Base-by-base conservation (phyloP, 2,113 vertebrate species). In the Aldabrachelys gigantea region DNA sequence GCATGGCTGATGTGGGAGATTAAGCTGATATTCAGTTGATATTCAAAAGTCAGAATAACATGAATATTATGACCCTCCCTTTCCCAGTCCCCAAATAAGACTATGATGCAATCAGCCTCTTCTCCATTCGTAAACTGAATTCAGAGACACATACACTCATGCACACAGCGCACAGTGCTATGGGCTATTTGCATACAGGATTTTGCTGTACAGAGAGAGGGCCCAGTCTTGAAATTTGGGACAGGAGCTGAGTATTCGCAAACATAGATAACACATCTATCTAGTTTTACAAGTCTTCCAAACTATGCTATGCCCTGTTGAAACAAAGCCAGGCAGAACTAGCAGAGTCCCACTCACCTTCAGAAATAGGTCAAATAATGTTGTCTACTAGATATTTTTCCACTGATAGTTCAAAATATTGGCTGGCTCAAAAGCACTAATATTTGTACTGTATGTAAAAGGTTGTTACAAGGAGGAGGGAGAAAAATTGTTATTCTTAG, bases 81-180 rank as follows among this genome's bases (percentile, higher is more conserved):
- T n/a, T 13, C 14, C 65, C 16, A 5, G 35, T 17, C 31, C 17
- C 65, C 65, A 69, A n/a, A n/a, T n/a, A 14, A 12, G 22, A 31
- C 50, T 49, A 19, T 13, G 0, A 0, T 4, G 1, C 5, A 13
- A 0, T n/a, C 65, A 69, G 65, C 65, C 35, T 69, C 31, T 19
- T 69, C 9, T 17, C 65, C 16, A n/a, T 88, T 56, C 91, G 54
- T 65, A 69, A 31, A 0, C 0, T 57, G 81, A 19, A 79, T 69
- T 1, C 81, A 65, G 25, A 19, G 3, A 78, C 35, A 4, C 22
- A n/a, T 72, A 24, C 35, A 75, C 2, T 22, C n/a, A n/a, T n/a
- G 76, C 0, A 1, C 25, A 27, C 47, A 54, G 24, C 29, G 5
- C 4, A 0, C 12, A 57, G 80, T 59, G 25, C 57, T 56, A 59